Conservation (phyloP, 2,888 invertebrate species). For the Selenia dentaria region DNA sequence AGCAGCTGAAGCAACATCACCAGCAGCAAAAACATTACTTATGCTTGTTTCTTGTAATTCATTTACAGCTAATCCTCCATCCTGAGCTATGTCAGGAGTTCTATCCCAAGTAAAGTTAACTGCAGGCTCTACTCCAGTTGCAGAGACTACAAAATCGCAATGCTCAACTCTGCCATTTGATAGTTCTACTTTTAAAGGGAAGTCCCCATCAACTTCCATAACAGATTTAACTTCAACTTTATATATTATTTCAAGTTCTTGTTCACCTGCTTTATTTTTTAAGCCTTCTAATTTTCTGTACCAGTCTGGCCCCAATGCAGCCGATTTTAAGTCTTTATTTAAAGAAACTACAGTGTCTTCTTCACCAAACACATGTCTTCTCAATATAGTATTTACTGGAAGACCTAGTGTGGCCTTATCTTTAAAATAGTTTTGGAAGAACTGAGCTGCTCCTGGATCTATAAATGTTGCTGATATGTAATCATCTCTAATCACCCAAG, state of each 20-base stretch:
- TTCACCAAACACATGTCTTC: slow-evolving; percentile 88
- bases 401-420: slow-evolving; percentile 39
- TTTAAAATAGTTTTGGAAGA: slow-evolving; percentile 87
- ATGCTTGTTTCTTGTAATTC: slow-evolving; percentile 93
- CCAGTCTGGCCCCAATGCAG: slow-evolving; percentile 99
- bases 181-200: slow-evolving; percentile 90
- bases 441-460: slow-evolving; percentile 97
- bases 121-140: slow-evolving; percentile 95
- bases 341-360: slow-evolving; percentile 68
- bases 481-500: slow-evolving; percentile 97
- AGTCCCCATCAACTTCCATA: slow-evolving; percentile 66
- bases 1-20: slow-evolving; percentile 95
- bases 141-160: slow-evolving; percentile 97
- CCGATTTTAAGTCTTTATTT: slow-evolving; percentile 86
- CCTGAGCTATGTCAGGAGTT: slow-evolving; percentile 81
- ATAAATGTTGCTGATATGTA: slow-evolving; percentile 97
- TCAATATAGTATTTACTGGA: slow-evolving; percentile 62
- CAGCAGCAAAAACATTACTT: slow-evolving; percentile 94
- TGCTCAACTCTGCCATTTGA: slow-evolving; percentile 88
- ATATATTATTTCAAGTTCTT: slow-evolving; percentile 86
- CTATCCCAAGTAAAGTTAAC: slow-evolving; percentile 83
- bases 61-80: slow-evolving; percentile 95
- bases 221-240: slow-evolving; percentile 82
- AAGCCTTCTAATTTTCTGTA: slow-evolving; percentile 86
- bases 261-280: slow-evolving; percentile 79